Conservation (phyloP, 2,888 invertebrate species). For the Torymus tubicola region DNA sequence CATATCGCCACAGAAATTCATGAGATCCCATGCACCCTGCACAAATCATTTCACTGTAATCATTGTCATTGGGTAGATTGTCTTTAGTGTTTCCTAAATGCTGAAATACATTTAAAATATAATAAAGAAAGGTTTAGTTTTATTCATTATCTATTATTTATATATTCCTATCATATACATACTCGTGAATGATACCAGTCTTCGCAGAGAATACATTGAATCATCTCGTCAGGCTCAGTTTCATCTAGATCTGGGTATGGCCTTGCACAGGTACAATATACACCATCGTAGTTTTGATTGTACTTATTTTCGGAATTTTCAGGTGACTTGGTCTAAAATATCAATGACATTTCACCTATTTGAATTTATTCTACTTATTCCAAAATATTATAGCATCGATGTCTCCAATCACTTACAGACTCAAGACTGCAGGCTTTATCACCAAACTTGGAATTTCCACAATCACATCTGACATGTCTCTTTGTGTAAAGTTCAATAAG, state of each 20-base stretch:
- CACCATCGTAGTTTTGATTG: conserved; percentile 95
- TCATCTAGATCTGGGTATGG: conserved; percentile 97
- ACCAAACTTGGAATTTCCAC: conserved; percentile 89
- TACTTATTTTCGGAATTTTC: conserved; percentile 86
- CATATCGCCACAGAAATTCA: conserved; percentile 86
- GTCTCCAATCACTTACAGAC: conserved; percentile 75
- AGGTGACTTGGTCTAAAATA: conserved; percentile 70
- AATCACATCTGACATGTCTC: conserved; percentile 96
- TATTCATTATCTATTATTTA: conserved; percentile 10
- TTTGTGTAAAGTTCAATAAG: conserved; percentile 97
- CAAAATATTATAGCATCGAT: no score
- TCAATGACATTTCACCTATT: no score
- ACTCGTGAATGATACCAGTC: conserved; percentile 96
- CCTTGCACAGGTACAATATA: conserved; percentile 93
- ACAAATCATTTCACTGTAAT: conserved; percentile 90
- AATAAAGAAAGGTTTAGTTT: conserved; percentile 16
- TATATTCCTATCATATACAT: conserved; percentile 59
- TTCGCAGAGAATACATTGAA: conserved; percentile 97
- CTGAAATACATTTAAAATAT: conserved; percentile 66
- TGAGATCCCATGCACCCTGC: conserved; percentile 86
- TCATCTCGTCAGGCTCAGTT: conserved; percentile 91
- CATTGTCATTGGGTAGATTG: conserved; percentile 78
- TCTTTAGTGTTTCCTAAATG: conserved; percentile 81
- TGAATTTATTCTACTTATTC: no score
- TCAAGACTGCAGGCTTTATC: conserved; percentile 83